A percentile compares a stretch with the other conserved stretches of the same genome.
Conservation (phyloP, 2,888 invertebrate genomes). For the Oithona nana region DNA sequence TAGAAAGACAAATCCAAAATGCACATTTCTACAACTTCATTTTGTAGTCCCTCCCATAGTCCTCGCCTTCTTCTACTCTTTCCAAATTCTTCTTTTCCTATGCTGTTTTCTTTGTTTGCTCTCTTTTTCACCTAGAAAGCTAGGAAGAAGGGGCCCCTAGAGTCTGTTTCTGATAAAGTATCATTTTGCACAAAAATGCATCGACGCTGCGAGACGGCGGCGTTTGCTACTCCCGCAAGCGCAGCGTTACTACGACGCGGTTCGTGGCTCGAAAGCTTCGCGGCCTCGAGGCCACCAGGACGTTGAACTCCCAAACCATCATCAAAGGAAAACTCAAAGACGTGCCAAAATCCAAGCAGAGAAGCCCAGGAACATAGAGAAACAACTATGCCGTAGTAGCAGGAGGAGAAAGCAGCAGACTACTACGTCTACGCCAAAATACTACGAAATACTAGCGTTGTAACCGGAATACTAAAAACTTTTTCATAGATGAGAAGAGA, state of each 20-base stretch:
- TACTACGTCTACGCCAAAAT: no score
- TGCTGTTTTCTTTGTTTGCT: neutral
- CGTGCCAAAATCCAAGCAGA: neutral
- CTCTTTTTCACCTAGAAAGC: neutral
- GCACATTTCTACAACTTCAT: neutral
- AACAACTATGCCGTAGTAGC: no score
- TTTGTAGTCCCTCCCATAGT: neutral
- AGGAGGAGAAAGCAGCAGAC: no score
- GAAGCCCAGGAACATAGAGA: no score
- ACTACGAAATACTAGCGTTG: no score
- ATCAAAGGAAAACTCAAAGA: neutral
- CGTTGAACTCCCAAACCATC: neutral
- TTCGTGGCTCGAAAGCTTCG: neutral
- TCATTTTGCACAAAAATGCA: neutral
- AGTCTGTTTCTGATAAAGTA: neutral
- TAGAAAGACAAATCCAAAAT: neutral
- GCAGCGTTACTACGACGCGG: no score
- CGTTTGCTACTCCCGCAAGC: no score
- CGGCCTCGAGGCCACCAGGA: neutral
- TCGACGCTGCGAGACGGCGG: neutral
- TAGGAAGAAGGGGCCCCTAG: neutral
- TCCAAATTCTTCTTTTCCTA: no score
- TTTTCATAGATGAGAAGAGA: no score
- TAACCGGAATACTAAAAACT: no score
- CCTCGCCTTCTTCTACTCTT: no score